Evolutionary conservation across 2,797 vertebrate genomes (phyloP).

Genomic region (Myotis planiceps): DNA sequence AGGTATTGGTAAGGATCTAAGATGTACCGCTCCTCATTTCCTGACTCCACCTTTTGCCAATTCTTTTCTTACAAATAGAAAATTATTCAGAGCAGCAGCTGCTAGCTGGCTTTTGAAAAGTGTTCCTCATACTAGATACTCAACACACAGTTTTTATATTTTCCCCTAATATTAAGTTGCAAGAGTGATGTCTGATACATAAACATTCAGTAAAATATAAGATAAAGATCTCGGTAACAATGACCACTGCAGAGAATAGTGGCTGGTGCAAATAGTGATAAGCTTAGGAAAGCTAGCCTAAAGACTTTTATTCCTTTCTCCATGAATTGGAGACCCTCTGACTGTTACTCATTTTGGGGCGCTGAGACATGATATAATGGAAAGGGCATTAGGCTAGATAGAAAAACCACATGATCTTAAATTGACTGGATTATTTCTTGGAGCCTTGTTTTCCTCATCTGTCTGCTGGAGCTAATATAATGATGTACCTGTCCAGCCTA

Average conservation of each 20-base stretch:
- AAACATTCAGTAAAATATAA: conserved; percentile 47
- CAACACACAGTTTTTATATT: conserved; percentile 14
- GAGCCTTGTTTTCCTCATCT: conserved; percentile 51
- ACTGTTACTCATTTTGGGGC: conserved; percentile 32
- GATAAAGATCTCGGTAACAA: conserved; percentile 5
- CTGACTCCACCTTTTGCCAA: conserved; percentile 57
- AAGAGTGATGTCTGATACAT: conserved; percentile 5
- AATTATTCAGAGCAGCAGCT: conserved; percentile 21
- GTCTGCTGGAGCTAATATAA: conserved; percentile 50
- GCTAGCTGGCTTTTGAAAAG: conserved; percentile 32
- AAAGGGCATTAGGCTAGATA: conserved; percentile 43
- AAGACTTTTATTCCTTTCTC: conserved; percentile 31
- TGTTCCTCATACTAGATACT: conserved; percentile 36
- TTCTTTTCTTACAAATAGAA: conserved; percentile 61
- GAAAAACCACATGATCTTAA: conserved; percentile 47
- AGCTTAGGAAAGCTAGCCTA: neutral
- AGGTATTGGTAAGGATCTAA: conserved; percentile 33
- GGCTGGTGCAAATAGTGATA: conserved; percentile 41
- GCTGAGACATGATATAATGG: conserved; percentile 36
- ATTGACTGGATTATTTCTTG: conserved; percentile 30
- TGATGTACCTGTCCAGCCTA: conserved; percentile 72
- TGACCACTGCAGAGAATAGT: neutral
- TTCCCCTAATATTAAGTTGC: conserved; percentile 47
- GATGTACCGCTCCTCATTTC: conserved; percentile 50
- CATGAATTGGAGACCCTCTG: conserved; percentile 32